Percentiles rank a stretch among this genome's conserved stretches.
phyloP scores from a whole-genome alignment of 1,140 invertebrate species.

The Leptoteleia sp. region DNA sequence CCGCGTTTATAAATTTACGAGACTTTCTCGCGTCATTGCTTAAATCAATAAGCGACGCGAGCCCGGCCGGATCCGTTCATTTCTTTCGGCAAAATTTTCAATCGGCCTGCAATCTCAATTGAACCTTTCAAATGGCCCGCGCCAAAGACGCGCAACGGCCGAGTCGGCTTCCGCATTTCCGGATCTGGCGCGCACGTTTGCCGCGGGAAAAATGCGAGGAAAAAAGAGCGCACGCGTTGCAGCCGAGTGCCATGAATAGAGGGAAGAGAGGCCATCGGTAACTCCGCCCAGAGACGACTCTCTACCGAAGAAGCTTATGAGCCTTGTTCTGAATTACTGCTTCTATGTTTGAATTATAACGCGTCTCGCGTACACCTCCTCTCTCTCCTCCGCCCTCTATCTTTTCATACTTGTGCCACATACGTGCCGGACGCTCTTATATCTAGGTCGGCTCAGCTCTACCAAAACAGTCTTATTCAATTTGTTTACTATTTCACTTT shows the following conservation, averaged over 20 bases:
- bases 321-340: constrained; percentile 75
- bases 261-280: constrained; percentile 68
- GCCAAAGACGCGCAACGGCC: too few relatives aligned
- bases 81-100: too few relatives aligned
- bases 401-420: constrained; percentile 60
- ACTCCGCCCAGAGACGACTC: constrained; percentile 72
- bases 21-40: constrained; percentile 47
- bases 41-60: constrained; percentile 39
- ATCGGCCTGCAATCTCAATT: background rate
- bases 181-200: background rate
- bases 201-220: too few relatives aligned
- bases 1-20: constrained; percentile 44
- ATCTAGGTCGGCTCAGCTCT: background rate
- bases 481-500: too few relatives aligned
- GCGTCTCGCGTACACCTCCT: constrained; percentile 70
- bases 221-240: constrained; percentile 5
- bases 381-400: constrained; percentile 5
- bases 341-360: constrained; percentile 76
- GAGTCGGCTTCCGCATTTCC: constrained; percentile 8
- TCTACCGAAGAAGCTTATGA: constrained; percentile 74
- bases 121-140: too few relatives aligned
- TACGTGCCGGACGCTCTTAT: constrained; percentile 6
- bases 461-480: too few relatives aligned
- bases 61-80: constrained; percentile 8
- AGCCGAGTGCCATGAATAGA: constrained; percentile 71